These are phyloP conservation scores for Hydrozoanthus gracilis DNA, from an alignment of 92 coral and sea anemone genomes.

Conservation along the genomic window DNA sequence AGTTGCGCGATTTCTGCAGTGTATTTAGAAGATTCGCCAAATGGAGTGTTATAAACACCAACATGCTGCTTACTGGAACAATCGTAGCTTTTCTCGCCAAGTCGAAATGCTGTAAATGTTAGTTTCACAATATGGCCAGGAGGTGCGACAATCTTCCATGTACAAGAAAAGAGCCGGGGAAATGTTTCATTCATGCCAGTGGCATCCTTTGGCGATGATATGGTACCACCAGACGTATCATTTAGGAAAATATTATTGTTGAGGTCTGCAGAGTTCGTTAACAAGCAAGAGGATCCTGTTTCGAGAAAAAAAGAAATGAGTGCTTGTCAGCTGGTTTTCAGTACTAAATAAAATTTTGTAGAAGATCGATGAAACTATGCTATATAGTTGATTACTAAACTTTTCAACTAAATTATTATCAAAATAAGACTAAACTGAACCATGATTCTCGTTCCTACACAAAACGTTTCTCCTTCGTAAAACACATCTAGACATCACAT, in stretches of 20 bases:
- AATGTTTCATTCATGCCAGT: not conserved
- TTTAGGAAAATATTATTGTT: slow-evolving; percentile 27
- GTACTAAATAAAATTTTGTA: no score
- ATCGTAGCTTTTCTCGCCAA: no score
- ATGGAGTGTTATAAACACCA: slow-evolving; percentile 27
- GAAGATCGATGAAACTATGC: no score
- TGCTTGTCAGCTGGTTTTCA: not conserved
- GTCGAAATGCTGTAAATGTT: slow-evolving; percentile 4
- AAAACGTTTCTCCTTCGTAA: no score
- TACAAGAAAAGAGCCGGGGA: not conserved
- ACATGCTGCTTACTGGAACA: not conserved
- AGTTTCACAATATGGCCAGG: slow-evolving; percentile 10
- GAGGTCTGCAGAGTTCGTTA: slow-evolving; percentile 34
- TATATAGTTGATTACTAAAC: no score
- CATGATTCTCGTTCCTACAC: no score
- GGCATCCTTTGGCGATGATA: slow-evolving; percentile 4
- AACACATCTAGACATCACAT: no score
- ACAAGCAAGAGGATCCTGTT: slow-evolving; percentile 17
- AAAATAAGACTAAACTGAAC: no score
- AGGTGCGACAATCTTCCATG: slow-evolving; percentile 34
- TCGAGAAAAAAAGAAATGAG: not conserved
- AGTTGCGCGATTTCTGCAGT: not conserved
- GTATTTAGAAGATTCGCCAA: slow-evolving; percentile 8
- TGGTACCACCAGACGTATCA: slow-evolving; percentile 8
- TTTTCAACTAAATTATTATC: no score